Evolutionary conservation across 2,797 vertebrate species (phyloP).

Genomic region (Oreonectes daqikongensis): DNA sequence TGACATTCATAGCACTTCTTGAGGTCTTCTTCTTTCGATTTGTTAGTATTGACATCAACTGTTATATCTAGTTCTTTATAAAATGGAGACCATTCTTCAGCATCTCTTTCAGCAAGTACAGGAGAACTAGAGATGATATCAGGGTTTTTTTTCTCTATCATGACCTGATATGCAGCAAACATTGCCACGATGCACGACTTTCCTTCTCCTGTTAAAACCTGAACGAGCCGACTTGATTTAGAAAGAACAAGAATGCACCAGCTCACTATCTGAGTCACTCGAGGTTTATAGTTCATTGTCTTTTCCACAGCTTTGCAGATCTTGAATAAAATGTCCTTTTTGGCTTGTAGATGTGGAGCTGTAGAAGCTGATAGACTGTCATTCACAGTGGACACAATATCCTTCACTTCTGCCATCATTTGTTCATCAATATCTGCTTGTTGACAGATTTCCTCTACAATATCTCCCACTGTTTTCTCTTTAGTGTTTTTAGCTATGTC

Average conservation of each 20-base stretch:
- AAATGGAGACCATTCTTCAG: background rate
- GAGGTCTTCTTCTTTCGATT: accelerated
- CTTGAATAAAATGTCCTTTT: background rate
- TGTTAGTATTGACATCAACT: slow-evolving; percentile 57
- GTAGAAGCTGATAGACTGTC: background rate
- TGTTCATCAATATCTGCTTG: background rate
- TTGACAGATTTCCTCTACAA: slow-evolving; percentile 60
- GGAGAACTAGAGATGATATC: slow-evolving; percentile 67
- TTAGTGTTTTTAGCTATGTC: background rate
- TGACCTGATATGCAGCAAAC: slow-evolving; percentile 66
- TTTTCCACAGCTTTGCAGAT: slow-evolving; percentile 32
- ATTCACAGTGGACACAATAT: slow-evolving; percentile 18
- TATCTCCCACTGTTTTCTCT: slow-evolving; percentile 60
- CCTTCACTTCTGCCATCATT: background rate
- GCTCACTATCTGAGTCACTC: slow-evolving; percentile 70
- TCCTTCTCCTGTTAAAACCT: slow-evolving; percentile 69
- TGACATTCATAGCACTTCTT: slow-evolving; percentile 56
- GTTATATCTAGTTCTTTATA: slow-evolving; percentile 40
- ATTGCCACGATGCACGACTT: slow-evolving; percentile 73
- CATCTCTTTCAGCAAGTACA: slow-evolving; percentile 67
- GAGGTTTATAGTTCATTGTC: slow-evolving; percentile 47
- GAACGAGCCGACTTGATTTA: slow-evolving; percentile 58
- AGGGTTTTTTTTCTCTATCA: slow-evolving; percentile 49
- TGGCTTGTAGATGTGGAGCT: background rate
- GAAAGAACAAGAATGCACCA: slow-evolving; percentile 69